Percentiles rank a stretch among this genome's conserved stretches.
phyloP scores from a whole-genome alignment of 2,888 invertebrate species.

The Orthonychiurus folsomi region DNA sequence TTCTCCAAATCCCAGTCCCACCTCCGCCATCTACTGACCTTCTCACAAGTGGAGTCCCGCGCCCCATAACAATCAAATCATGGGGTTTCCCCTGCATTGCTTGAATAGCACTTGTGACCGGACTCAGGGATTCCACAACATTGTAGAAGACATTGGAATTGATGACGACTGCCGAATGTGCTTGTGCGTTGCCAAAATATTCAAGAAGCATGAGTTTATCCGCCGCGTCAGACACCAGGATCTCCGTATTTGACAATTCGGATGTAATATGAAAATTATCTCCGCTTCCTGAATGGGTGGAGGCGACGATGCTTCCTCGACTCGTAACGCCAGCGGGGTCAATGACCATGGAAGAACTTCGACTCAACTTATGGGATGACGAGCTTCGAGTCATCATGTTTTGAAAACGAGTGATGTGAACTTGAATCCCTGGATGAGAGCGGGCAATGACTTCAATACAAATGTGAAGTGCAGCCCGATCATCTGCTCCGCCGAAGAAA shows the following conservation, averaged over 20 bases:
- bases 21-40: background rate
- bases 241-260: background rate
- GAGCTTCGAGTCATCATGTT: background rate
- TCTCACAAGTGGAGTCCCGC: constrained; percentile 9
- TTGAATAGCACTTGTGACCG: constrained; percentile 18
- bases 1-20: constrained; percentile 17
- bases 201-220: background rate
- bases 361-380: background rate
- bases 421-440: constrained; percentile 2
- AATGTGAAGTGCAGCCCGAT: constrained; percentile 23
- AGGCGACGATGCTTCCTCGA: background rate
- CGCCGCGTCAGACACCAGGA: background rate
- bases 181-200: background rate
- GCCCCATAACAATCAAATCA: constrained; percentile 25
- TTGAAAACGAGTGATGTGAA: constrained; percentile 18
- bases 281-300: background rate
- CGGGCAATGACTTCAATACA: constrained; percentile 14
- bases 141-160: constrained; percentile 12
- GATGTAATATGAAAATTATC: background rate
- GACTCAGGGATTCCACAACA: constrained; percentile 21
- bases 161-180: background rate
- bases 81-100: constrained; percentile 10
- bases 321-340: background rate
- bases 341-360: background rate
- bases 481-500: constrained; percentile 29